Evolutionary conservation across 2,113 vertebrate genomes (phyloP), one percentile per base, ranked within the genome.

Genomic region (Otocyon megalotis): DNA sequence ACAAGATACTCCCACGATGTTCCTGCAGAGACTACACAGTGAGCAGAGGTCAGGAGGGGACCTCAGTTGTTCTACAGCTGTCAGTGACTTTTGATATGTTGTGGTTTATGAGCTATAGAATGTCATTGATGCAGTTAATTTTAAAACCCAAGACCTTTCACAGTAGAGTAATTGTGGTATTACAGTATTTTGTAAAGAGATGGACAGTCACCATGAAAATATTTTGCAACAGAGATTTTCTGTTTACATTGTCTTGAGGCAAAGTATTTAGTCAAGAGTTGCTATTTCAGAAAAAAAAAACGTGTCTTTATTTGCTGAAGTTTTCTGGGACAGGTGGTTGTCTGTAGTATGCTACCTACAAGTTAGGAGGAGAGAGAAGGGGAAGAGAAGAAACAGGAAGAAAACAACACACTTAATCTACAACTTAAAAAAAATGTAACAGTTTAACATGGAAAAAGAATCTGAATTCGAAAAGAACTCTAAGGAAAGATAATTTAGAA

Each of bases 401-500:
- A 48, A 86, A 77, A 88, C 17, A 72, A 69, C 22, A 90, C 9
- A 26, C 50, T 92, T 72, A 72, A 81, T 43, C 48, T 26, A 88
- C 8, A 43, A 77, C 62, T 72, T 65, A 69, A 56, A 35, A 84
- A 88, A 95, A 95, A 17, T 0, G 37, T 80, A 69, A 93, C 35
- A 83, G 85, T 50, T 93, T 81, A 63, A 90, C 4, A 28, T 11
- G 58, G 76, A 87, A 48, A 60, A 65, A 92, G 67, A 93, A 90
- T 48, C 4, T n/a, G 71, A 74, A 92, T 62, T 96, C 93, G 69
- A 82, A 96, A 90, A 65, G 82, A 71, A 82, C 9, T 28, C n/a
- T 77, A 94, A 60, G 60, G 6, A 93, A 96, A 88, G 50, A 58
- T 35, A 12, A 90, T 14, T 92, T 84, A 88, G 63, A 94, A 95